Base-by-base conservation (phyloP, 2,888 invertebrate genomes). In the Dendrolimus pini region DNA sequence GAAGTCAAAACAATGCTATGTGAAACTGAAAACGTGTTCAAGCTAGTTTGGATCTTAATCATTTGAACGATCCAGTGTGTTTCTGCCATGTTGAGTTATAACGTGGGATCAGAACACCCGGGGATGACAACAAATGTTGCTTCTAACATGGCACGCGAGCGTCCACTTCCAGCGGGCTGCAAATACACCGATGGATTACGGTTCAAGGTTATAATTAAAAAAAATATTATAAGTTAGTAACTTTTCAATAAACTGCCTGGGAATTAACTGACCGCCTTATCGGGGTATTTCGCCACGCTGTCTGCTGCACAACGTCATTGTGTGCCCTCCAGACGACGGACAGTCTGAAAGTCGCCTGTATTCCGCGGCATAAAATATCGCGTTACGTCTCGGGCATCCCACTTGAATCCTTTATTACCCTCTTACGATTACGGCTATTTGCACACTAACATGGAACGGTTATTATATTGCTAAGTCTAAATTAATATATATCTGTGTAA, bases 291-390 rank as follows among this genome's bases (percentile, higher is more conserved):
- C 47, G 47, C 47, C 47, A 3, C 47, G 47, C 47, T 47, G 47
- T 47, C 47, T 47, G 47, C 61, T 59, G 61, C 67, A 54, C 52
- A 58, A 10, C 65, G 70, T 65, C 70, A 67, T 69, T 69, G 71
- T 41, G 6, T 57, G 71, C 55, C 67, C 71, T 71, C 64, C 61
- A 68, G 70, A 71, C 71, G 59, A 58, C 62, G 60, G 61, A 56
- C 58, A 58, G 58, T 61, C 61, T 55, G 59, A 61, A 57, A 59
- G 60, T 57, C 56, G 61, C 55, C 47, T 47, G 30, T 30, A 30
- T 30, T 30, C 30, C 30, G 30, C 6, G 6, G 30, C 30, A 30
- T 30, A 30, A 30, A 30, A 30, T 30, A 52, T 66, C 59, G 61
- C 60, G 60, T 62, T 62, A 57, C 60, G 65, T 60, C 53, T 65